Base-by-base conservation (phyloP, 1,140 invertebrate genomes). In the Heliconius nattereri region DNA sequence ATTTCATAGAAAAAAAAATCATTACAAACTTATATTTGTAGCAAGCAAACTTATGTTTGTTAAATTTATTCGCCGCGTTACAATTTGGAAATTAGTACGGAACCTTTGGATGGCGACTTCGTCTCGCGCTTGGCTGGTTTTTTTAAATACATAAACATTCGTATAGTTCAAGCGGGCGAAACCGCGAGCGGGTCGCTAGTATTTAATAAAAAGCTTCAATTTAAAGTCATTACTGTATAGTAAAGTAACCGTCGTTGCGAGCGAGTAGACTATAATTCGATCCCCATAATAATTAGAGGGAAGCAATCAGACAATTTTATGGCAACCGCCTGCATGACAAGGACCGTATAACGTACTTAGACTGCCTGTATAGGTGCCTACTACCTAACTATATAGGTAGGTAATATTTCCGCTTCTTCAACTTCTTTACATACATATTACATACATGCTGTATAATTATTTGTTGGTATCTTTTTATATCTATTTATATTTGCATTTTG, bases 191-290 rank as follows among this genome's bases (percentile, higher is more conserved):
- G 13, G 13, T 16, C 40, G 40, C 40, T 45, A 16, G 66, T 76
- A 76, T 76, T 76, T 76, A 76, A 70, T 70, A 76, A 76, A 76
- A 76, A 70, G 57, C 57, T 45, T 70, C 74, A 76, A 76, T 76
- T 76, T 77, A 66, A 77, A 77, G 76, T 57, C 71, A 73, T 73
- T 78, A 72, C 32, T 7, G 35, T 71, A 72, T 32, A 78, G 45
- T 32, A 79, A 77, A 79, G 54, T 76, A 54, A 72, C 71, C 71
- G 49, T n/a, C 57, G 71, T 32, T 79, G 54, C 75, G 57, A 66
- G 60, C 76, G 81, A 49, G 74, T 79, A 72, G 80, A 73, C 79
- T 83, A 76, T 87, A 88, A 88, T 85, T 87, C 75, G 81, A 87
- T 88, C 70, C 75, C 78, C 74, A 37, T 73, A 78, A 81, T 85